Evolutionary conservation across 2,888 invertebrate genomes (phyloP).

Genomic region (Nebria brevicollis): DNA sequence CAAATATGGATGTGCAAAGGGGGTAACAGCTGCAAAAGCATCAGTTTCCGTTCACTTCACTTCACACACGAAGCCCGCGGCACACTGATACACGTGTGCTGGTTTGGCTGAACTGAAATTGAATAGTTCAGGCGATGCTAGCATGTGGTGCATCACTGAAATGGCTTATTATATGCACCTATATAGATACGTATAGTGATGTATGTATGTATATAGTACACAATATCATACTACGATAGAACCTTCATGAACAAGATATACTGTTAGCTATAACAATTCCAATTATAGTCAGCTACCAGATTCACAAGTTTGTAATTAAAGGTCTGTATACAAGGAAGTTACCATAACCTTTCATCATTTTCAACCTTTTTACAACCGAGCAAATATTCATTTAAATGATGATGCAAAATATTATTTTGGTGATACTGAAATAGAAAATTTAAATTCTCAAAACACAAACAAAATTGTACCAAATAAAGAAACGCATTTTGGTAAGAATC

Average conservation of each 20-base stretch:
- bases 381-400: too few species aligned
- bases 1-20: neutral
- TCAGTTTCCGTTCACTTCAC: constrained; percentile 3
- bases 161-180: neutral
- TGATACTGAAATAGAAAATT: too few species aligned
- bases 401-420: too few species aligned
- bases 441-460: too few species aligned
- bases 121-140: neutral
- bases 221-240: neutral
- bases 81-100: constrained; percentile 9
- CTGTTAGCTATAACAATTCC: neutral
- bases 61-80: neutral
- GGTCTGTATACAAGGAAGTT: neutral
- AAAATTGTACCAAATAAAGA: too few species aligned
- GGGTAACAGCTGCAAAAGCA: constrained; percentile 19
- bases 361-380: too few species aligned
- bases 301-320: neutral
- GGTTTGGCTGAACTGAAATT: constrained; percentile 4
- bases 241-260: neutral
- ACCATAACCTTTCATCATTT: neutral
- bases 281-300: neutral
- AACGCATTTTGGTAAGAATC: too few species aligned
- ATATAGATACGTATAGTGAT: neutral
- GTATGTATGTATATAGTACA: neutral
- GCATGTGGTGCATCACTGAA: neutral